Base-by-base conservation (phyloP, 2,797 vertebrate genomes). In the Neopelma chrysocephalum region DNA sequence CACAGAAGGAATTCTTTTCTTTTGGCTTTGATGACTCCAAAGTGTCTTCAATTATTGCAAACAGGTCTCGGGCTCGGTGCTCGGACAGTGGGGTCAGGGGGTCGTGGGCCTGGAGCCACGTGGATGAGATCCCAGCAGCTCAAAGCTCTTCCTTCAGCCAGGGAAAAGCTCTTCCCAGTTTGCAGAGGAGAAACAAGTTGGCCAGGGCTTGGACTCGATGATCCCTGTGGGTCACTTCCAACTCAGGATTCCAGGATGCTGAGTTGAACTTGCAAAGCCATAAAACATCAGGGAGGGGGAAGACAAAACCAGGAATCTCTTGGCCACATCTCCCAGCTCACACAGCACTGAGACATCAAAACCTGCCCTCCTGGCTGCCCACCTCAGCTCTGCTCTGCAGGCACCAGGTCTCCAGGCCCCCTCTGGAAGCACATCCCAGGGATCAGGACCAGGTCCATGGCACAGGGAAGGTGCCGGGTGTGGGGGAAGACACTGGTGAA, bases 371-470 rank as follows among this genome's bases (percentile, higher is more conserved):
- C 19, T 21, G 61, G 42, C 26, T 11, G 8, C 48, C 45, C 51
- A 23, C 1, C 68, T 17, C 48, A 4, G 34, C 7, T 1, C 57
- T 16, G 50, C 70, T 65, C 73, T 38, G 2, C 22, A 6, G 43
- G 32, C 36, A 5, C 11, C 3, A 15, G 34, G 15, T 10, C 2
- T 6, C 6, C 60, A 13, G 51, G 20, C 58, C 23, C 56, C 75
- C 36, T 25, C 82, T 50, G 76, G 85, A 82, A 90, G 88, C 31
- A 3, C 47, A 4, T 0, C 11, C 22, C 2, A 9, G 89, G 57
- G 68, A 64, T n/a, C 2, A 3, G 17, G 2, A 4, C 1, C 5
- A 15, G 48, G 69, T 3, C 15, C 48, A 21, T 0, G 0, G 4
- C 2, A 2, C 31, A 43, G 69, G 0, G 81, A 68, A 43, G 27